Conservation (phyloP, 2,797 vertebrate species). For the Sebastes matsubarae region DNA sequence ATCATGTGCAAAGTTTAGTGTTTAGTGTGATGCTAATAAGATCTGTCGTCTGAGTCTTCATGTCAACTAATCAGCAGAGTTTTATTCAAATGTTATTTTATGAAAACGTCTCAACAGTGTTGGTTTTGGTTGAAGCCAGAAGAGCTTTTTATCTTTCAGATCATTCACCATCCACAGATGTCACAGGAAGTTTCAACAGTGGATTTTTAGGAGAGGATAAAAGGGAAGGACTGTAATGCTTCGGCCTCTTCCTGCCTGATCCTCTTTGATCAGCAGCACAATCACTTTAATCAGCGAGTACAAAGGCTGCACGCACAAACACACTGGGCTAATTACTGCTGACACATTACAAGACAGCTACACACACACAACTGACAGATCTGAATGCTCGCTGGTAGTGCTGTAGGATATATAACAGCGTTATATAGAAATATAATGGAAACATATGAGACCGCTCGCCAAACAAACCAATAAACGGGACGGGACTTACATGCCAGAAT, state of each 20-base stretch:
- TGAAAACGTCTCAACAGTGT: not conserved
- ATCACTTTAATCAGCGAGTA: slow-evolving; percentile 40
- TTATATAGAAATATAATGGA: not conserved
- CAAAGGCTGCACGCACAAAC: slow-evolving; percentile 36
- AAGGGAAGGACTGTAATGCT: not conserved
- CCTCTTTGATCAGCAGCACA: slow-evolving; percentile 48
- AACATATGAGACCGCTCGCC: not conserved
- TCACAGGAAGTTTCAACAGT: slow-evolving; percentile 17
- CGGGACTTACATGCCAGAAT: not conserved
- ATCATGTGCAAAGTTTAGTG: not conserved
- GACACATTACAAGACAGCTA: slow-evolving; percentile 28
- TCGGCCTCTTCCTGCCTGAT: slow-evolving; percentile 24
- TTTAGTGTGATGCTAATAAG: not conserved
- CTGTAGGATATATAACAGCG: not conserved
- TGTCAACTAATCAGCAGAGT: not conserved
- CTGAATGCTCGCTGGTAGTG: not conserved
- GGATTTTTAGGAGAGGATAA: slow-evolving; percentile 31
- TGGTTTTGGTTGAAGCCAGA: not conserved
- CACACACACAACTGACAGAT: not conserved
- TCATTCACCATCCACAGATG: not conserved
- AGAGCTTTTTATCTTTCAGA: slow-evolving; percentile 1
- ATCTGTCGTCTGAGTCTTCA: not conserved
- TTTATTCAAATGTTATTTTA: not conserved
- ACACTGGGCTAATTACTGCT: slow-evolving; percentile 17
- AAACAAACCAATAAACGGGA: not conserved